These are phyloP conservation scores for Drosophila saltans DNA, from an alignment of 1,140 invertebrate genomes.

Conservation along the genomic window DNA sequence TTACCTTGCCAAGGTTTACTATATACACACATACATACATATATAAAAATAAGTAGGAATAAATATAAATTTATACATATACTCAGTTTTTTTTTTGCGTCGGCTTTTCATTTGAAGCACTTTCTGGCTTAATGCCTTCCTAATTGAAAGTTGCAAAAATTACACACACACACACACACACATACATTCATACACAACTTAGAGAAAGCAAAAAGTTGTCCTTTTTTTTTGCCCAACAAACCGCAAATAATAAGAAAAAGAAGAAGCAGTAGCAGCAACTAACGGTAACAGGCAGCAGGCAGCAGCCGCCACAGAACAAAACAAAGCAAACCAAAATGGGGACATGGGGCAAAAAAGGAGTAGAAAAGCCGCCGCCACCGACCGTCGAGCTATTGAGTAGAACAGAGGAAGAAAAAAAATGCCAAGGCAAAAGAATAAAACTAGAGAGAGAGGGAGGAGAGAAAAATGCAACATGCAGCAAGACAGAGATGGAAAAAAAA, in stretches of 20 bases:
- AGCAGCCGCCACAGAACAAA: constrained; percentile 29
- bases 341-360: constrained; percentile 7
- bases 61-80: constrained; percentile 30
- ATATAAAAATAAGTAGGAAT: neutral
- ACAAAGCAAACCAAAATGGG: constrained; percentile 45
- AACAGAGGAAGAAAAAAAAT: constrained; percentile 38
- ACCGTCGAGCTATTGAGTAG: constrained; percentile 62
- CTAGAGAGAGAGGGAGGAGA: constrained; percentile 1
- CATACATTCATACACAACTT: constrained; percentile 2
- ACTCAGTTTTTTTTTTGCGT: constrained; percentile 37
- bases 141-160: constrained; percentile 82
- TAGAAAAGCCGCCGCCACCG: constrained; percentile 25
- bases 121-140: constrained; percentile 81
- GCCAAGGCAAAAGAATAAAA: constrained; percentile 32
- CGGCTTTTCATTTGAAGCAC: constrained; percentile 66
- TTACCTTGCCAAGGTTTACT: constrained; percentile 18
- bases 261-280: neutral
- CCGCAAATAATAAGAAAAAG: constrained; percentile 68
- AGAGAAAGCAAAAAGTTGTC: constrained; percentile 27
- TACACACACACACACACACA: constrained; percentile 44
- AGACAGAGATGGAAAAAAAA: too few species aligned
- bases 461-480: constrained; percentile 11
- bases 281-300: constrained; percentile 20
- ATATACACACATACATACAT: neutral
- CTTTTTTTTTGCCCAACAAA: constrained; percentile 51